These are phyloP conservation scores for Meiosimyza decipiens DNA, from an alignment of 2,888 invertebrate species.

Conservation along the genomic window DNA sequence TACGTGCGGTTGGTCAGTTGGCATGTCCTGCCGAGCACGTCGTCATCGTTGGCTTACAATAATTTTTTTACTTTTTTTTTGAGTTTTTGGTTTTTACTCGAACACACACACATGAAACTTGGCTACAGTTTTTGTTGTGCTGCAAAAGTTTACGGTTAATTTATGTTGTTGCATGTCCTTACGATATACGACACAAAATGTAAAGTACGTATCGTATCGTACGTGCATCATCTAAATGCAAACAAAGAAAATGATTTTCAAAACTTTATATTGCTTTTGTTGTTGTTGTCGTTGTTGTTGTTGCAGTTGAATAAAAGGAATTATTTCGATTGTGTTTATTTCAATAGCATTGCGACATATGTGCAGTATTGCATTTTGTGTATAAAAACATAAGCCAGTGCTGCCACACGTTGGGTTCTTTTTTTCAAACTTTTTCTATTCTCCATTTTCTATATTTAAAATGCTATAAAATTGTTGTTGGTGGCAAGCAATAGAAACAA, in stretches of 20 bases:
- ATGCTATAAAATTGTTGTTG: not conserved
- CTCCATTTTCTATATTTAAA: conserved; percentile 10
- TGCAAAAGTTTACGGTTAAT: conserved; percentile 32
- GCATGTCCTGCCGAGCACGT: not conserved
- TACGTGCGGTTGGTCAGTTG: too few species aligned
- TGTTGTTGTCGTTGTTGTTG: conserved; percentile 16
- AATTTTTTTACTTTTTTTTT: not conserved
- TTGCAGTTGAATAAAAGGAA: conserved; percentile 8
- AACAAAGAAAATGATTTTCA: conserved; percentile 31
- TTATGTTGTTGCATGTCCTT: conserved; percentile 35
- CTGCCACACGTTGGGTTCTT: conserved; percentile 3
- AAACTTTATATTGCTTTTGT: not conserved
- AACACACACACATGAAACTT: not conserved
- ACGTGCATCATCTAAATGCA: conserved; percentile 34
- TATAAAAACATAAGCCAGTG: too few species aligned
- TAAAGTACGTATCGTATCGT: not conserved
- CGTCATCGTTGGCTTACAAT: not conserved
- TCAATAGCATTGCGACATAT: conserved; percentile 33
- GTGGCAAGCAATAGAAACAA: not conserved
- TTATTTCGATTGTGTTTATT: conserved; percentile 34
- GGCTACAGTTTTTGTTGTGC: conserved; percentile 19
- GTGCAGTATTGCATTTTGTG: not conserved
- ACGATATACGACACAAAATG: conserved; percentile 10
- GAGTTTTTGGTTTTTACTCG: not conserved
- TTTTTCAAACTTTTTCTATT: not conserved